Percentiles rank a stretch among this genome's conserved stretches.
These are phyloP conservation scores for Xestia rhomboidea DNA, from an alignment of 2,888 invertebrate species.

Conservation along the genomic window DNA sequence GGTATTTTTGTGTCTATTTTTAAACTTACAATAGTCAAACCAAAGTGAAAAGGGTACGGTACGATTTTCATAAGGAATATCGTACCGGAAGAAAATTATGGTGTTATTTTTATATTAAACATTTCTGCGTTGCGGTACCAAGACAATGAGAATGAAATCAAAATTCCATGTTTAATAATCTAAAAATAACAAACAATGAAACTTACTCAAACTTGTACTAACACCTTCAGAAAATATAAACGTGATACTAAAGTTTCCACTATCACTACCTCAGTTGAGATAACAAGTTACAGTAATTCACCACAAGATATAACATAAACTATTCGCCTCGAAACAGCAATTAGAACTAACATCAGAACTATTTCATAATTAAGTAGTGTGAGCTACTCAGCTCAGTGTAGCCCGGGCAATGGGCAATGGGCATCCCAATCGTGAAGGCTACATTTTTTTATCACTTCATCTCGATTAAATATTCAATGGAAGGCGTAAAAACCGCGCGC, in stretches of 20 bases:
- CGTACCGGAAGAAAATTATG: not conserved
- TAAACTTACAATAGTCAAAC: not conserved
- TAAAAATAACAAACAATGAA: not conserved
- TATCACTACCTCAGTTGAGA: constrained; percentile 11
- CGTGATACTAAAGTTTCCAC: constrained; percentile 6
- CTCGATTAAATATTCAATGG: constrained; percentile 70
- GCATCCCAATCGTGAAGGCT: constrained; percentile 63
- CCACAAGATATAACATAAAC: constrained; percentile 17
- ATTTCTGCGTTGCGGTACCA: not conserved
- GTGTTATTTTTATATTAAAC: not conserved
- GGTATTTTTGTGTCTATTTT: not conserved
- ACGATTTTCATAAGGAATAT: not conserved
- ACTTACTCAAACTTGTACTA: not conserved
- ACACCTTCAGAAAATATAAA: constrained; percentile 1
- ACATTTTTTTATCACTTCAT: constrained; percentile 75
- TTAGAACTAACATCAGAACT: constrained; percentile 36
- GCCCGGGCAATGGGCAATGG: constrained; percentile 16
- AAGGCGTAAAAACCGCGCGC: constrained; percentile 65
- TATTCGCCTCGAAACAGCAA: constrained; percentile 23
- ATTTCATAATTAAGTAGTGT: constrained; percentile 37
- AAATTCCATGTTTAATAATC: not conserved
- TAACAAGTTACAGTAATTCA: constrained; percentile 26
- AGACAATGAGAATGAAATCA: not conserved
- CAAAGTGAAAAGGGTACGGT: not conserved
- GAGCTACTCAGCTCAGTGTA: constrained; percentile 39